A percentile compares a stretch with the other conserved stretches of the same genome.
Evolutionary conservation across 2,113 vertebrate genomes (phyloP).

Genomic region (Marcusenius ussheri): DNA sequence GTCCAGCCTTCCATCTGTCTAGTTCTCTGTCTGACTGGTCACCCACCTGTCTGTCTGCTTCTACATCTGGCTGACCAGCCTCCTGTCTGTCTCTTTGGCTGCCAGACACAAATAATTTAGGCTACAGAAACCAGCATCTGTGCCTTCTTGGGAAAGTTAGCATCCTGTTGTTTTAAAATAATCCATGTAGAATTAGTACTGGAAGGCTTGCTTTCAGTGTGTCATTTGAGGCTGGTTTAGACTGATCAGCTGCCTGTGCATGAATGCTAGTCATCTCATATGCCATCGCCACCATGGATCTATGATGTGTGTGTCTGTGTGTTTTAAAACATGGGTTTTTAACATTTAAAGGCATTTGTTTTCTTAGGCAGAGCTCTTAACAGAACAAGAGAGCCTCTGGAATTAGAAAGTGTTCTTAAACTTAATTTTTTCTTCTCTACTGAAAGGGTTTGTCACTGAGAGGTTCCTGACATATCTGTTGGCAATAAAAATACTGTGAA

Average conservation of each 20-base stretch:
- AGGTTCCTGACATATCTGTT: background rate
- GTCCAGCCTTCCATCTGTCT: background rate
- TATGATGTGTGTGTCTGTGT: background rate
- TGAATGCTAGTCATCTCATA: background rate
- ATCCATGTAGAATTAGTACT: background rate
- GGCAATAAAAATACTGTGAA: background rate
- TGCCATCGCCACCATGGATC: background rate
- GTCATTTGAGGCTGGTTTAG: background rate
- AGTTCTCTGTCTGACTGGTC: background rate
- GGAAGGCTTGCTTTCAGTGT: background rate
- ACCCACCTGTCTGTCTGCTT: background rate
- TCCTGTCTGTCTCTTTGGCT: background rate
- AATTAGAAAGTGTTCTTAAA: background rate
- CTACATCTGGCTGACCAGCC: too few species aligned
- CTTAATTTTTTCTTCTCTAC: background rate
- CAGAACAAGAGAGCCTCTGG: background rate
- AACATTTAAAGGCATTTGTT: background rate
- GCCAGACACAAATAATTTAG: background rate
- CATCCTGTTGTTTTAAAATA: background rate
- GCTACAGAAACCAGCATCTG: background rate
- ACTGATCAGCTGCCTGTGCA: background rate
- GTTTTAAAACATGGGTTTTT: background rate
- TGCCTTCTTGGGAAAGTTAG: background rate
- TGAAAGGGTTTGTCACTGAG: background rate
- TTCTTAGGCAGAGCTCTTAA: background rate